phyloP scores from a whole-genome alignment of 2,888 invertebrate genomes.

The Helleia helle region DNA sequence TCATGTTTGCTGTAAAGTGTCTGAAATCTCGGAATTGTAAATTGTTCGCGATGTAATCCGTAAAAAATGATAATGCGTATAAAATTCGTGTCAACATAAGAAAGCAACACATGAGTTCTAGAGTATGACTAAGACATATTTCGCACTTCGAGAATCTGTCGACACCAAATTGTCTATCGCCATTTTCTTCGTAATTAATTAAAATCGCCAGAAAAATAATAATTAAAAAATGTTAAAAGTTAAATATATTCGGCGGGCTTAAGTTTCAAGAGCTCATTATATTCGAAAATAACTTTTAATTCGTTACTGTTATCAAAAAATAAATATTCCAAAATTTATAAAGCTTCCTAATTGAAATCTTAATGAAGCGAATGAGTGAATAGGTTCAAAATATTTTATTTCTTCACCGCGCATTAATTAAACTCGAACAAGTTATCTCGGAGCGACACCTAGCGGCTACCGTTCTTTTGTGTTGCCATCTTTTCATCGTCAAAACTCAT shows the following conservation, averaged over 20 bases:
- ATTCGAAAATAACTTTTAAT: conserved; percentile 10
- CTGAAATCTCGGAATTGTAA: too few species aligned
- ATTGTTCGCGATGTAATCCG: too few species aligned
- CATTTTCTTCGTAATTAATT: not conserved
- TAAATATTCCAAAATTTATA: conserved; percentile 27
- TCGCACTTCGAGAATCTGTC: too few species aligned
- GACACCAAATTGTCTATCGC: too few species aligned
- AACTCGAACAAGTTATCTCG: conserved; percentile 67
- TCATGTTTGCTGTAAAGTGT: too few species aligned
- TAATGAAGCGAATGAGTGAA: conserved; percentile 47
- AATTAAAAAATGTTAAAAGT: not conserved
- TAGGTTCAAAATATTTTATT: conserved; percentile 45
- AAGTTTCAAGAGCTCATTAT: not conserved
- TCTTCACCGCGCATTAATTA: conserved; percentile 66
- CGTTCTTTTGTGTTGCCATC: conserved; percentile 63
- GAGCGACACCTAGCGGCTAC: conserved; percentile 66
- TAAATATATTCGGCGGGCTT: not conserved
- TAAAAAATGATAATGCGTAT: too few species aligned
- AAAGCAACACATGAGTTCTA: too few species aligned
- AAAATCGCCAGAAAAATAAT: not conserved
- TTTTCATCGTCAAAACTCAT: conserved; percentile 73
- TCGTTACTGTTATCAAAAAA: conserved; percentile 12
- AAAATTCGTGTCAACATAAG: too few species aligned
- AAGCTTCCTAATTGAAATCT: conserved; percentile 46
- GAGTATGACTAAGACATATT: too few species aligned